Base-by-base conservation (phyloP, 2,888 invertebrate genomes). In the Sicus ferrugineus region DNA sequence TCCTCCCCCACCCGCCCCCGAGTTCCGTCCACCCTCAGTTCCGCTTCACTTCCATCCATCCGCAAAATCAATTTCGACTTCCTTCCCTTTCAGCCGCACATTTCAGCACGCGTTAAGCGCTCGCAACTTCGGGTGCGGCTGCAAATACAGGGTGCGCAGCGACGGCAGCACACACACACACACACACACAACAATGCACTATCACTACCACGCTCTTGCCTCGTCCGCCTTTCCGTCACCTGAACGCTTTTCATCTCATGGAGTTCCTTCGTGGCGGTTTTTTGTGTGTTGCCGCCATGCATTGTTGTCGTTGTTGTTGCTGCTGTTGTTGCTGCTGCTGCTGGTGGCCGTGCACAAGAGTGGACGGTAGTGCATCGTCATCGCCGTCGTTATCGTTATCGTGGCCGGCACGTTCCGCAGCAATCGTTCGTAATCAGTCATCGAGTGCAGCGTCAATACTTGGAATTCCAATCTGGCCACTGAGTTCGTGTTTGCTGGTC, bases 341-440 rank as follows among this genome's bases (percentile, higher is more conserved):
- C 26, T 23, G 52, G 34, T n/a, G n/a, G n/a, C n/a, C n/a, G n/a
- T n/a, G n/a, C n/a, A n/a, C n/a, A n/a, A n/a, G n/a, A n/a, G n/a
- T n/a, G n/a, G n/a, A n/a, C n/a, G n/a, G n/a, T n/a, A n/a, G n/a
- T n/a, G n/a, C 26, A n/a, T 65, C 31, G 16, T 26, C 34, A 52
- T 30, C 34, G 38, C 16, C 48, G 9, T 50, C 23, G 62, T 11
- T 14, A 11, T 38, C 61, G 23, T 68, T 50, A 52, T 31, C 50
- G 31, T 52, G 34, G 52, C 64, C 31, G 31, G 50, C 52, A 52
- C 64, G 64, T 52, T 58, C 52, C 7, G 9, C 66, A 31, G 66
- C 66, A 67, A 59, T 59, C 67, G 58, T 61, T 54, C 46, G 54
- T 61, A 70, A 70, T 70, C 66, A 66, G 69, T 70, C 69, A 70